phyloP scores from a whole-genome alignment of 30 jellyfish, hydroid and myxozoan species.

The Aurelia aurita complex sp. Pacific region DNA sequence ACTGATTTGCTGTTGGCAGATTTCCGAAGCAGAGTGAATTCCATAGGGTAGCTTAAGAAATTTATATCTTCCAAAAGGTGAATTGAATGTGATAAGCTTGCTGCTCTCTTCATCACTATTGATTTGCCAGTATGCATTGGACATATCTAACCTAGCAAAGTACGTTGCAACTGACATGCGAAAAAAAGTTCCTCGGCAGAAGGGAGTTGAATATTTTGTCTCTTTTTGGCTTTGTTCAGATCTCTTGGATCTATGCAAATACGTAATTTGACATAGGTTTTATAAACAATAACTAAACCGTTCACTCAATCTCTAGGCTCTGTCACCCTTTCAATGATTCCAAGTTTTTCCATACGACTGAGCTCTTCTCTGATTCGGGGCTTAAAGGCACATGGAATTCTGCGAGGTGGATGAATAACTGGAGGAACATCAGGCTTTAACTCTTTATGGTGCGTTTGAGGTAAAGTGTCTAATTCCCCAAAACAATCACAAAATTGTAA shows the following conservation, averaged over 20 bases:
- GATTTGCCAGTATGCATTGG: conserved; percentile 49
- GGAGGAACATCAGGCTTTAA: conserved; percentile 23
- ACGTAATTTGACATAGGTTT: conserved; percentile 57
- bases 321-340: conserved; percentile 5
- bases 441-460: conserved; percentile 21
- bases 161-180: conserved; percentile 52
- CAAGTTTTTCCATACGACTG: no score
- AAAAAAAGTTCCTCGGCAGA: conserved; percentile 41
- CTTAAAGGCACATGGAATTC: no score
- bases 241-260: conserved; percentile 36
- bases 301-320: conserved; percentile 91
- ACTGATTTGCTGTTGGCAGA: no score
- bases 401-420: neutral
- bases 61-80: conserved; percentile 45
- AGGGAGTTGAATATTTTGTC: conserved; percentile 18
- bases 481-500: conserved; percentile 28
- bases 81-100: conserved; percentile 32
- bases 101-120: conserved; percentile 44
- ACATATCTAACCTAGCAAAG: conserved; percentile 49
- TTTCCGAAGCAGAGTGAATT: conserved; percentile 9
- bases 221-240: conserved; percentile 33
- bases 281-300: conserved; percentile 47
- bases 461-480: conserved; percentile 35
- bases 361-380: no score
- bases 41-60: conserved; percentile 30